Base-by-base conservation (phyloP, 1,140 invertebrate genomes). In the Apis florea region DNA sequence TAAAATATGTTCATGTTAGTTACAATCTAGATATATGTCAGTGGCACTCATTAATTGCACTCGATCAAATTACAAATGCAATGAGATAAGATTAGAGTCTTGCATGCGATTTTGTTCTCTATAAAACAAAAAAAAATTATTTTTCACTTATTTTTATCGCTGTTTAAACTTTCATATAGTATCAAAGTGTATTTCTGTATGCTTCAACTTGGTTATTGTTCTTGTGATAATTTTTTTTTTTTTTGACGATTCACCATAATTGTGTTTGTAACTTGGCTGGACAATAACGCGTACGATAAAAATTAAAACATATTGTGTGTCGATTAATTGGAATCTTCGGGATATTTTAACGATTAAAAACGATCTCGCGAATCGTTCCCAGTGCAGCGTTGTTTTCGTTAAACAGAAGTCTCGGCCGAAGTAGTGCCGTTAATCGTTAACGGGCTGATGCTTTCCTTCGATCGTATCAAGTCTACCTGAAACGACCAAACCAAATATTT, bases 321-420 rank as follows among this genome's bases (percentile, higher is more conserved):
- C 19, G 13, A 54, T 54, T 76, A 6, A 8, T 24, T 54, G 26
- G 6, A 15, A 68, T 49, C 26, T 49, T 19, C 8, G 24, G 63
- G 19, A 77, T 70, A 40, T 13, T 51, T 58, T 17, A 10, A 40
- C 3, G 31, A 47, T 31, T 19, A 2, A 40, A 56, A 11, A 17
- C 19, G 21, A 15, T 19, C 31, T 40, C 26, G 12, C 13, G 26
- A 53, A 17, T 77, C 15, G 31, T 67, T 72, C 66, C 31, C 54
- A 31, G 2, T 68, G 26, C 59, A 51, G 26, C 79, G 53, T 73
- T 54, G 78, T 26, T 83, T 31, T 85, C 68, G 74, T 92, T 90
- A 93, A 72, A 93, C 92, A 49, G 92, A 92, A 59, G 92, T 93
- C 85, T 93, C 92, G 61, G 92, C 92, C 56, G 92, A 92, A 83